These are phyloP conservation scores for Elanus axillaris DNA, from an alignment of 2,113 vertebrate genomes.

Conservation along the genomic window DNA sequence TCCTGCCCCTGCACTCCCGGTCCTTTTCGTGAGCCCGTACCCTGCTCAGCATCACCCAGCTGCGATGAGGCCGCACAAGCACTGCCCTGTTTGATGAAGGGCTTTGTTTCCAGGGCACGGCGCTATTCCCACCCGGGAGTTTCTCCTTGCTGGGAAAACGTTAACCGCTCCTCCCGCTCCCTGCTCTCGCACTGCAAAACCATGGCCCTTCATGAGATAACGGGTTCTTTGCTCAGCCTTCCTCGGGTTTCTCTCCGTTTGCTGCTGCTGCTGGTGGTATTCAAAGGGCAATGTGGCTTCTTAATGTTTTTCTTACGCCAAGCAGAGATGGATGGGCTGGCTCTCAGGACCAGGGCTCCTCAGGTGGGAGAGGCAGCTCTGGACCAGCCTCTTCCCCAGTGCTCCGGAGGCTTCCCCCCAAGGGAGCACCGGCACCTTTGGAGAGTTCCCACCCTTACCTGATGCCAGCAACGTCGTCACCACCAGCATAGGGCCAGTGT, in stretches of 20 bases:
- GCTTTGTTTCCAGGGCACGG: background rate
- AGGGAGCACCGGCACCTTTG: fast-evolving
- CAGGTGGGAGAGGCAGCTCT: background rate
- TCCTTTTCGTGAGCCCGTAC: background rate
- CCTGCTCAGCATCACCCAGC: background rate
- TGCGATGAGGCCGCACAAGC: background rate
- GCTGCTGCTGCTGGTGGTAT: background rate
- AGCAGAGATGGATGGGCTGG: background rate
- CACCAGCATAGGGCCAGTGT: background rate
- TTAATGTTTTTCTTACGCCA: background rate
- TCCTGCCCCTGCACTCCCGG: background rate
- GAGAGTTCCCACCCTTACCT: background rate
- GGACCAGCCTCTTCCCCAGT: fast-evolving
- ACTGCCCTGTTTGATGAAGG: background rate
- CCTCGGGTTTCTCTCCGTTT: background rate
- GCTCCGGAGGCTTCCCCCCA: background rate
- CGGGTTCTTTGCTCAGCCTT: background rate
- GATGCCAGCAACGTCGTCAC: background rate
- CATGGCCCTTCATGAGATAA: background rate
- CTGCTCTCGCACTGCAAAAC: background rate
- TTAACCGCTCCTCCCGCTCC: background rate
- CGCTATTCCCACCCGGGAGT: background rate
- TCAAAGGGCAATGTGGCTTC: background rate
- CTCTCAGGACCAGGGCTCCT: background rate
- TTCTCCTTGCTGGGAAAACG: constrained; percentile 16